Evolutionary conservation across 2,797 vertebrate genomes (phyloP), one percentile per base, ranked within the genome.

Genomic region (Carduelis carduelis): DNA sequence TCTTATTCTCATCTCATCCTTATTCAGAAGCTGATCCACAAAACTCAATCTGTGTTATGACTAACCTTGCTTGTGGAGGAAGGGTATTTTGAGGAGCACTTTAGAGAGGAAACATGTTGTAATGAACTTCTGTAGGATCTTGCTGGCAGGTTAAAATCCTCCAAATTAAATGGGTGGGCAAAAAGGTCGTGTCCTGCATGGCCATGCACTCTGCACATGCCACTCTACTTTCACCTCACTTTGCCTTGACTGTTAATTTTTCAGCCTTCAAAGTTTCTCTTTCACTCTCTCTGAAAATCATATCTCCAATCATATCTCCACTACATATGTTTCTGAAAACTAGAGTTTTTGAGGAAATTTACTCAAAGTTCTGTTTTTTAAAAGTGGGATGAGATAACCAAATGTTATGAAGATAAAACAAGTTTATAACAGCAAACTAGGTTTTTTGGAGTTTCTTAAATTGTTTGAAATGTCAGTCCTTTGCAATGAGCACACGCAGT

Each of bases 141-240:
- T 74, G 28, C 30, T 65, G 26, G 28, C 22, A 60, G 56, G 37
- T 37, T 60, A 64, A 68, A 83, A 81, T 41, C 18, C 37, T 68
- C 46, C 39, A 56, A 49, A 59, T 17, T 14, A 53, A 44, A 65
- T 64, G 43, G 6, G 12, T 8, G 11, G 15, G 44, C 46, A 50
- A 34, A 53, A 65, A 46, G 12, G 44, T 91, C 4, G n/a, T 37
- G 52, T 43, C 28, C 55, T 9, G 2, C 28, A 21, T 8, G 17
- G 35, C 26, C 24, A 12, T 2, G 5, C 1, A 1, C 11, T 59
- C 44, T 52, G 13, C 70, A 80, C 23, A 2, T 32, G n/a, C 12
- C 22, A 37, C 20, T 59, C 37, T 30, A 30, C 27, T 81, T 77
- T 47, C 34, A 77, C 17, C 12, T 91, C 4, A 1, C 2, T 74